Percentiles rank a stretch among this genome's conserved stretches.
phyloP scores from a whole-genome alignment of 2,113 vertebrate genomes.

The Chroicocephalus ridibundus region DNA sequence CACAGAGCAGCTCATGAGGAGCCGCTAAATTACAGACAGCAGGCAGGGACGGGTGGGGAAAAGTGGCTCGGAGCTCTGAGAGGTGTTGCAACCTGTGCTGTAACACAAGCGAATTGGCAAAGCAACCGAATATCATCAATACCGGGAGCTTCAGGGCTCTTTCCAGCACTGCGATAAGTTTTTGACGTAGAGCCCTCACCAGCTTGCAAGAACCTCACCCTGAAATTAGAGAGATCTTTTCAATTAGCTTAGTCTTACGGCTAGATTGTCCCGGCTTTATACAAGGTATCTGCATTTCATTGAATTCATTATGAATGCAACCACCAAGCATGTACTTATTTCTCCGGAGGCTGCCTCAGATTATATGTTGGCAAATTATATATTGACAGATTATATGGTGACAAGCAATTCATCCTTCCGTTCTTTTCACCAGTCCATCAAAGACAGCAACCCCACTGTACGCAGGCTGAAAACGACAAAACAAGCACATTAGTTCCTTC shows the following conservation, averaged over 20 bases:
- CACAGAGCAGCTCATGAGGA: neutral
- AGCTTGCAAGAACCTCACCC: neutral
- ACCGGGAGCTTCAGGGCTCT: neutral
- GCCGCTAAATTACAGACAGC: conserved; percentile 34
- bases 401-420: neutral
- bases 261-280: neutral
- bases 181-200: neutral
- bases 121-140: neutral
- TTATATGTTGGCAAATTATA: conserved; percentile 24
- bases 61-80: neutral
- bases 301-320: neutral
- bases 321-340: neutral
- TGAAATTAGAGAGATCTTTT: neutral
- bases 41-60: neutral
- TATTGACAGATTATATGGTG: neutral
- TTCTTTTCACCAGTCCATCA: conserved; percentile 21
- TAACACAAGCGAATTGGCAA: neutral
- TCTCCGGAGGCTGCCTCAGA: neutral
- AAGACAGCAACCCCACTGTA: neutral
- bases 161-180: neutral
- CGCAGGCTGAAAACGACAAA: neutral
- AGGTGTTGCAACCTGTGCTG: neutral
- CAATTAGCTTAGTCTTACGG: neutral
- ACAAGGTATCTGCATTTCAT: neutral
- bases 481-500: neutral